Base-by-base conservation (phyloP, 2,888 invertebrate genomes). In the Drosophila multiciliata region DNA sequence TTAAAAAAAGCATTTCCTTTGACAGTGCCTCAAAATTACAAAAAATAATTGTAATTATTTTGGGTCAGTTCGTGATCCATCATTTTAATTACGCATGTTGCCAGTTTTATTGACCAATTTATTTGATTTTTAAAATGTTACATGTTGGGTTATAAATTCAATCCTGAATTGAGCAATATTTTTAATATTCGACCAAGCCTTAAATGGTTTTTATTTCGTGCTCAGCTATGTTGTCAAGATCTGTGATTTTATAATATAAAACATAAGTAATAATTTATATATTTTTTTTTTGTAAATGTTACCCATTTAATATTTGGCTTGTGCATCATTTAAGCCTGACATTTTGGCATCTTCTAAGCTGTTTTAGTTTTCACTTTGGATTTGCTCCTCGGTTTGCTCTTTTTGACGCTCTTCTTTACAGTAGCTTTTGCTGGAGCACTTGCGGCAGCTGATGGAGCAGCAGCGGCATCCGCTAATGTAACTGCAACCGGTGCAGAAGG, bases 321-420 rank as follows among this genome's bases (percentile, higher is more conserved):
- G 38, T 11, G 12, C 23, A 55, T 62, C 58, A 58, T 40, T 9
- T 15, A 4, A 45, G n/a, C 33, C 62, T 23, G 42, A 33, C 8
- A 3, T 15, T 45, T 26, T 1, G 15, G n/a, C 12, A 17, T 9
- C 2, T 2, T 20, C 17, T 58, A 40, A 52, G 58, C 58, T 38
- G 69, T 73, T 40, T 79, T 79, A 54, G 36, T 50, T 32, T 79
- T 79, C 12, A 26, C 29, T 49, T 78, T 78, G 1, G 64, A 7
- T 42, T 83, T 80, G 52, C 40, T 65, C 48, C 68, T 78, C 20
- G 45, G 26, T 1, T 61, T 72, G 54, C 49, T 53, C 50, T 73
- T 73, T 50, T 86, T 83, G 1, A 32, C 12, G 1, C 49, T 63
- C 15, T 26, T 48, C 29, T 45, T 45, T 45, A 8, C 62, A 7